A percentile compares a stretch with the other conserved stretches of the same genome.
Conservation (phyloP, 2,113 vertebrate species). For the Cephalopterus ornatus region DNA sequence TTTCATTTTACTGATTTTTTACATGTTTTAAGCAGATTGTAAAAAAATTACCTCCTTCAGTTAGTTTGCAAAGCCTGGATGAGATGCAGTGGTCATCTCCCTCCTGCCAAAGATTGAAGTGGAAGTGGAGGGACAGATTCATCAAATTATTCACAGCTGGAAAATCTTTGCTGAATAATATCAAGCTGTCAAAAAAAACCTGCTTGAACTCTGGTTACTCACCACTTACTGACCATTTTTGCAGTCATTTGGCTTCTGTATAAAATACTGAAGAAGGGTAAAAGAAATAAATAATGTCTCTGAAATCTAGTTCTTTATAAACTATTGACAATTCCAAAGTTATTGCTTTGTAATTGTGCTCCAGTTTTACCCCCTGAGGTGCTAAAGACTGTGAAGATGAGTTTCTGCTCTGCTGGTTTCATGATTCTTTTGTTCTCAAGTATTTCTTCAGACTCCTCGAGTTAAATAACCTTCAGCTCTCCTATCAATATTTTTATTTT, state of each 20-base stretch:
- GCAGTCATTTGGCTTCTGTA: not conserved
- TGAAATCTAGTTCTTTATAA: not conserved
- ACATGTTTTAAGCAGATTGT: not conserved
- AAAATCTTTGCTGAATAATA: not conserved
- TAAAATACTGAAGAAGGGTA: not conserved
- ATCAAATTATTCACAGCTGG: not conserved
- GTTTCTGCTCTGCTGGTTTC: not conserved
- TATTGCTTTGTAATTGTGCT: not conserved
- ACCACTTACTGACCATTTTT: not conserved
- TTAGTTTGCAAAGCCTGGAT: not conserved
- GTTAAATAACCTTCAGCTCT: not conserved
- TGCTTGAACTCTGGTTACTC: not conserved
- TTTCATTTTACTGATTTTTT: not conserved
- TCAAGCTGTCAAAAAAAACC: not conserved
- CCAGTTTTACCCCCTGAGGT: not conserved
- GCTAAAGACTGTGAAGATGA: not conserved
- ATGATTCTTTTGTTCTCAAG: not conserved
- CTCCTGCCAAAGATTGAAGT: not conserved
- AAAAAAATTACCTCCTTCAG: not conserved
- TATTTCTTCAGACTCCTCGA: not conserved
- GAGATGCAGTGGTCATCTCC: not conserved
- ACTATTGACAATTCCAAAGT: not conserved
- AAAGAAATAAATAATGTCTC: not conserved
- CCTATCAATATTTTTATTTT: conserved; percentile 5
- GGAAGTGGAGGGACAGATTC: not conserved